A percentile compares a stretch with the other conserved stretches of the same genome.
These are phyloP conservation scores for Toxotes chatareus DNA, from an alignment of 2,113 vertebrate species.

Conservation along the genomic window DNA sequence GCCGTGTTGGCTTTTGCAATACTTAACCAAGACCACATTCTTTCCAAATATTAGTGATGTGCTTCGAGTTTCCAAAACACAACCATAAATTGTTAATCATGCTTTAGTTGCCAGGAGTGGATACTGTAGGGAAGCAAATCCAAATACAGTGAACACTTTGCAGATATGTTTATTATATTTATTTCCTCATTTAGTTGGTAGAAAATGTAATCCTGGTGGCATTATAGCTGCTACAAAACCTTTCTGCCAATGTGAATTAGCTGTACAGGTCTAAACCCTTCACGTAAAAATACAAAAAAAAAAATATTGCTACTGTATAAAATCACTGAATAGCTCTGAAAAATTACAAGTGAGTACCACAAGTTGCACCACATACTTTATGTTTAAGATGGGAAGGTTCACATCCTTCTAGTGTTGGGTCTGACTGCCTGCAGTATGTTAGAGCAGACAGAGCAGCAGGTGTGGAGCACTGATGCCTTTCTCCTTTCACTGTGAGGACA, in stretches of 20 bases:
- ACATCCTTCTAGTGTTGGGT: constrained; percentile 6
- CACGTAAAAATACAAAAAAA: neutral
- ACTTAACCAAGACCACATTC: neutral
- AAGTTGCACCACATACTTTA: constrained; percentile 2
- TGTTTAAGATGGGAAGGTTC: constrained; percentile 27
- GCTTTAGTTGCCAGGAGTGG: neutral
- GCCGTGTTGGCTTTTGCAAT: neutral
- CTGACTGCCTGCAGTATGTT: constrained; percentile 50
- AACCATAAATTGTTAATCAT: neutral
- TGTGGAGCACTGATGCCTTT: constrained; percentile 61
- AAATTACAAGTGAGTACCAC: neutral
- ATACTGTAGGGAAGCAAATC: neutral
- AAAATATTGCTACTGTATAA: neutral
- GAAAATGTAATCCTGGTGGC: neutral
- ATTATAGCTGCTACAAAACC: neutral
- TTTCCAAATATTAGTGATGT: neutral
- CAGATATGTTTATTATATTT: neutral
- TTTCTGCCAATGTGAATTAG: neutral
- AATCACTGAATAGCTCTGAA: neutral
- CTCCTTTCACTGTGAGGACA: constrained; percentile 62
- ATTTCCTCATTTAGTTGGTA: neutral
- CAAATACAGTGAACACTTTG: neutral
- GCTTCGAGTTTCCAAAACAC: constrained; percentile 1
- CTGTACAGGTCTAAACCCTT: constrained; percentile 2
- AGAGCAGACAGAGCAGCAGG: constrained; percentile 61